Evolutionary conservation across 2,113 vertebrate species (phyloP), one percentile per base, ranked within the genome.

Genomic region (Microcebus murinus): DNA sequence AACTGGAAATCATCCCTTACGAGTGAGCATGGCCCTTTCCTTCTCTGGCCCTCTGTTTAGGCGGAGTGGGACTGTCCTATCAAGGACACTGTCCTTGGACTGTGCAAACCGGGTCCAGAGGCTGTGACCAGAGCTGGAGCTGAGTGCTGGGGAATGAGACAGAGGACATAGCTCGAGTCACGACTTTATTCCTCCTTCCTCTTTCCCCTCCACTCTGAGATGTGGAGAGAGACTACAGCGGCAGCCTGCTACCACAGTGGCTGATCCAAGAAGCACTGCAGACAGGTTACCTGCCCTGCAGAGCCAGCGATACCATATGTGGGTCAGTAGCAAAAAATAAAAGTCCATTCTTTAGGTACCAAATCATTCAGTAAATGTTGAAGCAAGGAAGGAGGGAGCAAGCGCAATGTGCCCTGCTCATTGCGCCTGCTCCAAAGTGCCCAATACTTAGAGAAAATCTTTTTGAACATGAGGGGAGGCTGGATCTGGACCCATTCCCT

Each of bases 61-160:
- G 52, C 67, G 23, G 21, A 94, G 36, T 2, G 39, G 39, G 25
- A 7, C 42, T 55, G 73, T 80, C 42, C 48, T n/a, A 52, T 61
- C 48, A 57, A 73, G 81, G 87, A 36, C 12, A 63, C 48, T 48
- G 48, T 48, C 9, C 9, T 48, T 48, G 48, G 29, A 34, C 11
- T 5, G 1, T 23, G 57, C 8, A 1, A 34, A 1, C n/a, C 4
- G 12, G 6, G 63, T 15, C 1, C 0, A n/a, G 17, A 27, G n/a
- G 20, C 36, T 3, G 70, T 0, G n/a, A 23, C 31, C 45, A 34
- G 14, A 9, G 20, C 39, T 25, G n/a, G 3, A 34, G 25, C 61
- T 7, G 2, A 29, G 36, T 2, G 1, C 79, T 4, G 0, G 7
- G 27, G 86, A 48, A 59, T 14, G 20, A 45, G 45, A 65, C 81